Conservation (phyloP, 2,113 vertebrate species). For the Dipodomys ordii region DNA sequence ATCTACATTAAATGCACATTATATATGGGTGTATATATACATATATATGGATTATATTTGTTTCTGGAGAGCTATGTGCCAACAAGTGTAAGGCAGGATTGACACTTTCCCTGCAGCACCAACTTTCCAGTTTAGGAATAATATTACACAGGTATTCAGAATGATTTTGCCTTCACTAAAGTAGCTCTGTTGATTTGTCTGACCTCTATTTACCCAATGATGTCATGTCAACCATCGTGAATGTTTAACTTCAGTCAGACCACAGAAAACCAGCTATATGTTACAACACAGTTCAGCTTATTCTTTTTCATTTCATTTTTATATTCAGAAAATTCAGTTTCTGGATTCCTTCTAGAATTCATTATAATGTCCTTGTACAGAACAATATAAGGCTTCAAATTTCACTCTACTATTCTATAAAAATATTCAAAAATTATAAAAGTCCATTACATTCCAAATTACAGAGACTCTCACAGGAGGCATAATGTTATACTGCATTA, state of each 20-base stretch:
- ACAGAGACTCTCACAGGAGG: not conserved
- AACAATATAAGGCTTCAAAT: not conserved
- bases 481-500: not conserved
- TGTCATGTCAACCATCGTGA: not conserved
- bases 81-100: not conserved
- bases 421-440: constrained; percentile 27
- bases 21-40: no score
- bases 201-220: not conserved
- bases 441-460: not conserved
- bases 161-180: not conserved
- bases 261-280: not conserved
- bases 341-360: constrained; percentile 28
- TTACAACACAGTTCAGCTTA: not conserved
- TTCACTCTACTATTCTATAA: not conserved
- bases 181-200: not conserved
- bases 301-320: not conserved
- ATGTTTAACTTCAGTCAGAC: not conserved
- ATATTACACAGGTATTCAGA: not conserved
- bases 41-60: not conserved
- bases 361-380: not conserved
- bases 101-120: not conserved
- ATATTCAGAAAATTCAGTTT: not conserved
- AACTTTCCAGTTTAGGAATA: not conserved
- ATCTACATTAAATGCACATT: no score
- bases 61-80: not conserved